Evolutionary conservation across 2,797 vertebrate genomes (phyloP).

Genomic region (Microcaecilia unicolor): DNA sequence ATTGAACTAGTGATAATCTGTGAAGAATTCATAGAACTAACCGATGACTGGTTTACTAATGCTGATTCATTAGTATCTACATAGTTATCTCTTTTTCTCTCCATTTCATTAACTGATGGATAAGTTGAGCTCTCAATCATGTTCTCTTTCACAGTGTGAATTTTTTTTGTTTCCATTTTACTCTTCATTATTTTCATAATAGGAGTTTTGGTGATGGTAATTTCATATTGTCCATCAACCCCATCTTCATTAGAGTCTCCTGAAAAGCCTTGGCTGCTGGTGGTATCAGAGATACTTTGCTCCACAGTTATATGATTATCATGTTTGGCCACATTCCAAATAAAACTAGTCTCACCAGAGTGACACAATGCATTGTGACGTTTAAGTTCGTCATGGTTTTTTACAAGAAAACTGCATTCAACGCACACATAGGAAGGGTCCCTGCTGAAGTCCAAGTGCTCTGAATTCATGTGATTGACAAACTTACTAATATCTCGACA

Average conservation of each 20-base stretch:
- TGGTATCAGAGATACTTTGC: conserved; percentile 52
- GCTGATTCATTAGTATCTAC: conserved; percentile 32
- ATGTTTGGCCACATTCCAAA: conserved; percentile 70
- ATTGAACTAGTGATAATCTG: conserved; percentile 79
- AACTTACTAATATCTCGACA: conserved; percentile 81
- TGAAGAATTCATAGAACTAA: conserved; percentile 33
- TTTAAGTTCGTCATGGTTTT: conserved; percentile 82
- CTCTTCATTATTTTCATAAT: conserved; percentile 96
- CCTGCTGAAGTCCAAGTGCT: conserved; percentile 79
- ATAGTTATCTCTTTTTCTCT: conserved; percentile 44
- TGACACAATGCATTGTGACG: conserved; percentile 82
- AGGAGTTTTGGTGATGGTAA: conserved; percentile 91
- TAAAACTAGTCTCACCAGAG: conserved; percentile 42
- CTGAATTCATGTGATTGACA: conserved; percentile 81
- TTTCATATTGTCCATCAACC: conserved; percentile 67
- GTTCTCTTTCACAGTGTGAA: conserved; percentile 63
- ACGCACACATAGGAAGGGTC: conserved; percentile 80
- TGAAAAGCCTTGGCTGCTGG: conserved; percentile 11
- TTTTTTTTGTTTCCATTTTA: conserved; percentile 85
- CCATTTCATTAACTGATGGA: conserved; percentile 9
- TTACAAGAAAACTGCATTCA: conserved; percentile 70
- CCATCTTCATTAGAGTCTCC: conserved; percentile 51
- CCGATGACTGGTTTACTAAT: conserved; percentile 31
- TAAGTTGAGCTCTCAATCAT: conserved; percentile 10
- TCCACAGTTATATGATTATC: conserved; percentile 71